Conservation (phyloP, 1,140 invertebrate species). For the Helicoverpa zea region DNA sequence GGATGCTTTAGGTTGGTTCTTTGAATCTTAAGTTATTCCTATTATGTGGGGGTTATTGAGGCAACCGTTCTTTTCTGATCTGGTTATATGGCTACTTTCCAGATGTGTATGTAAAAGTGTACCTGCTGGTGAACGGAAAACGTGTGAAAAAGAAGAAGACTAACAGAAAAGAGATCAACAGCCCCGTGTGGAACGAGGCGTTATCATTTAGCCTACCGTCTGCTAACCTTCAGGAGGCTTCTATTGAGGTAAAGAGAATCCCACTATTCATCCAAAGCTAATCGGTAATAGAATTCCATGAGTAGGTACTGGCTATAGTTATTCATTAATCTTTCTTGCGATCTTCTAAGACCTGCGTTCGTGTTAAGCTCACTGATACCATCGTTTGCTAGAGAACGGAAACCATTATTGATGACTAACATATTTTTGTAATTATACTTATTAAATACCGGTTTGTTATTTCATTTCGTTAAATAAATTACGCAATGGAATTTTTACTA, state of each 20-base stretch:
- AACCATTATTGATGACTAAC: no score
- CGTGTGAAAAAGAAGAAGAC: constrained; percentile 97
- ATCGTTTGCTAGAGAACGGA: no score
- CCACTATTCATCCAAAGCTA: neutral
- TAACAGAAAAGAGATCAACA: constrained; percentile 93
- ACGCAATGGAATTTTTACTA: no score
- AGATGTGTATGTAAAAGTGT: constrained; percentile 97
- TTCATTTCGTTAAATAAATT: neutral
- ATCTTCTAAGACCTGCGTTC: no score
- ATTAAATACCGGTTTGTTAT: no score
- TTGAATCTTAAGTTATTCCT: no score
- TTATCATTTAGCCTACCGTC: constrained; percentile 95
- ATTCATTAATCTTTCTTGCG: no score
- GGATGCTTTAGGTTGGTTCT: constrained; percentile 87
- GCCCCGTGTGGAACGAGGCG: constrained; percentile 98
- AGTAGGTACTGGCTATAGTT: no score
- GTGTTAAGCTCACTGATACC: no score
- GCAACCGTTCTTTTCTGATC: neutral
- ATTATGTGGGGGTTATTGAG: no score
- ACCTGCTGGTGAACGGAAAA: constrained; percentile 94
- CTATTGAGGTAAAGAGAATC: constrained; percentile 89
- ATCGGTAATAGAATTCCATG: no score
- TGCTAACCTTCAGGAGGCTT: constrained; percentile 89
- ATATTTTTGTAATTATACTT: no score
- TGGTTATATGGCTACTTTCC: constrained; percentile 57